These are phyloP conservation scores for Notolepis coatsorum DNA, from an alignment of 2,797 vertebrate genomes.

Conservation along the genomic window DNA sequence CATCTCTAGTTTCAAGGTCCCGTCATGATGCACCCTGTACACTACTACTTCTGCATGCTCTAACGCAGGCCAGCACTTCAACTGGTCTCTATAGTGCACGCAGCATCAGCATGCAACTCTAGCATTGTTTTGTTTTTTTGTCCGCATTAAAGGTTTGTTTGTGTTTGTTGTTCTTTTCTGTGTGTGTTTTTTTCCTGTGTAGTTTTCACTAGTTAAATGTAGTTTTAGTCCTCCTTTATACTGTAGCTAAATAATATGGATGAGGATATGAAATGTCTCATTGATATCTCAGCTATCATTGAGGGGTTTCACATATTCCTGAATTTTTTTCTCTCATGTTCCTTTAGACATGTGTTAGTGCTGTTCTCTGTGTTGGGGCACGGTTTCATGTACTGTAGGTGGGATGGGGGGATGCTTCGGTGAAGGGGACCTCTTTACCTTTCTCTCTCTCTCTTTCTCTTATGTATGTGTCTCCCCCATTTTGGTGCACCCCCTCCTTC, in stretches of 20 bases:
- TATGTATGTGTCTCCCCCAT: conserved; percentile 46
- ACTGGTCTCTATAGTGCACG: conserved; percentile 52
- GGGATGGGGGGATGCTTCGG: conserved; percentile 44
- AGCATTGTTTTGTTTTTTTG: neutral
- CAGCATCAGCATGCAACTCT: conserved; percentile 38
- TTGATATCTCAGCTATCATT: neutral
- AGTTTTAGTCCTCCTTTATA: neutral
- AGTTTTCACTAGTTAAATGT: conserved; percentile 22
- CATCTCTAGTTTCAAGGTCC: no score
- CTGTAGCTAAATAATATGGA: neutral
- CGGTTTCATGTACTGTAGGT: conserved; percentile 12
- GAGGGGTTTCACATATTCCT: conserved; percentile 9
- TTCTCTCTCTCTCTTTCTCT: conserved; percentile 54
- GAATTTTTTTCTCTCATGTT: conserved; percentile 15
- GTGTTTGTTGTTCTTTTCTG: conserved; percentile 32
- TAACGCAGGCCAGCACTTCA: conserved; percentile 15
- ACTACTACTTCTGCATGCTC: conserved; percentile 58
- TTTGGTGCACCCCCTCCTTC: conserved; percentile 40
- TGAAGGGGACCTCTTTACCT: conserved; percentile 72
- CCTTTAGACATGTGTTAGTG: conserved; percentile 14
- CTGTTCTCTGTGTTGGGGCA: conserved; percentile 22
- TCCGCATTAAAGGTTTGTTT: conserved; percentile 18
- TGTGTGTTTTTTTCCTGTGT: conserved; percentile 12
- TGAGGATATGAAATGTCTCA: conserved; percentile 8
- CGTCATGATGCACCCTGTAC: no score